Evolutionary conservation across 1,140 invertebrate genomes (phyloP).

Genomic region (Zeugodacus cucurbitae): DNA sequence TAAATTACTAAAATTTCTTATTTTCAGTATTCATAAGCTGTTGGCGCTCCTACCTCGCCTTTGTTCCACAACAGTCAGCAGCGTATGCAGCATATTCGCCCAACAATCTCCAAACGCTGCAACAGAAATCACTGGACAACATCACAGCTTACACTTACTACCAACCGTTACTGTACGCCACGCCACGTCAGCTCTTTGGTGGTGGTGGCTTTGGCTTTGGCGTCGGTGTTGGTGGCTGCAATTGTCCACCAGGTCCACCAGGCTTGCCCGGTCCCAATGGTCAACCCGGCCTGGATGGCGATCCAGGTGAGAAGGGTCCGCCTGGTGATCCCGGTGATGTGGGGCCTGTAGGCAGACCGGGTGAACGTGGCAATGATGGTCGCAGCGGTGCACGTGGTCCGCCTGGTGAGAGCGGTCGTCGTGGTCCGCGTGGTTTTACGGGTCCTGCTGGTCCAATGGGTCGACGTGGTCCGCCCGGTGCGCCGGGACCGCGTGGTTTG

Average conservation of each 20-base stretch:
- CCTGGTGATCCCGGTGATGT: slow-evolving; percentile 38
- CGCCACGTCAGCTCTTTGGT: neutral
- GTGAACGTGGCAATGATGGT: slow-evolving; percentile 12
- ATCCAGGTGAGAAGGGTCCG: slow-evolving; percentile 40
- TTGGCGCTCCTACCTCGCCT: neutral
- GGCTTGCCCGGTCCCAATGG: slow-evolving; percentile 33
- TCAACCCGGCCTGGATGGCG: neutral
- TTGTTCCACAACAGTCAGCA: neutral
- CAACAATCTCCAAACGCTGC: neutral
- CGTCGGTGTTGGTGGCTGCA: slow-evolving; percentile 1
- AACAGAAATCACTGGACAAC: neutral
- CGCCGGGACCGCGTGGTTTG: neutral
- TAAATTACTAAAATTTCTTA: neutral
- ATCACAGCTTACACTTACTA: neutral
- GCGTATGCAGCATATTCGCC: neutral
- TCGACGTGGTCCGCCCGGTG: neutral
- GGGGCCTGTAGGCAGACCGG: slow-evolving; percentile 35
- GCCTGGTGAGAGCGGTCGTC: slow-evolving; percentile 21
- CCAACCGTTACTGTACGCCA: neutral
- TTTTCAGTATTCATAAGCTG: neutral
- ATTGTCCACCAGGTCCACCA: slow-evolving; percentile 34
- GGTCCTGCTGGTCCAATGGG: slow-evolving; percentile 32
- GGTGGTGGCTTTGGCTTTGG: slow-evolving; percentile 13
- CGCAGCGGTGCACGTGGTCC: slow-evolving; percentile 22
- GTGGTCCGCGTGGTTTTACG: slow-evolving; percentile 36